A percentile compares a stretch with the other conserved stretches of the same genome.
Evolutionary conservation across 2,113 vertebrate species (phyloP).

Genomic region (Hemiprocne comata): DNA sequence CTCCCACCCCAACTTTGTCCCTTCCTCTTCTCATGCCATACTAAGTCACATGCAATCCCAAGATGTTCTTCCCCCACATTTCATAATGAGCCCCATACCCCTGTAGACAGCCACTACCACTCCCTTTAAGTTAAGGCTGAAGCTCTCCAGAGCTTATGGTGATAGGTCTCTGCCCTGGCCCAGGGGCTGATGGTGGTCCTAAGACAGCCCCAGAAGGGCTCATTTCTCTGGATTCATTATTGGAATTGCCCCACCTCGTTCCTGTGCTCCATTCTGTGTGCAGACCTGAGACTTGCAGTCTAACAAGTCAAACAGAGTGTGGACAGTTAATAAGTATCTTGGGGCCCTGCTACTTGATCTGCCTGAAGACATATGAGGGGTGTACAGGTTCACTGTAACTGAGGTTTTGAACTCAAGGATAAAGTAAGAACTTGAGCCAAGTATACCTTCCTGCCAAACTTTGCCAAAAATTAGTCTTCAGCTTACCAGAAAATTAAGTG

Average conservation of each 20-base stretch:
- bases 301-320: neutral
- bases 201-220: neutral
- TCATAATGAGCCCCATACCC: neutral
- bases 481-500: neutral
- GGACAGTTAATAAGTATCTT: neutral
- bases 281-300: neutral
- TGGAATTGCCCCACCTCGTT: neutral
- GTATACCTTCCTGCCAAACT: neutral
- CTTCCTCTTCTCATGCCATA: neutral
- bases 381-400: neutral
- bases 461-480: neutral
- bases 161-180: neutral
- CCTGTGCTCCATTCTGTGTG: neutral
- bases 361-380: neutral
- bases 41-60: neutral
- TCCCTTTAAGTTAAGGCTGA: too few species aligned
- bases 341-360: neutral
- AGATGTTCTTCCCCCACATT: neutral
- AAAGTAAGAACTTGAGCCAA: neutral
- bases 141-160: too few species aligned
- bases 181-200: neutral
- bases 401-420: neutral
- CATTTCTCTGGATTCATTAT: rapidly evolving
- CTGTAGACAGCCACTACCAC: neutral
- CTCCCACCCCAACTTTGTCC: rapidly evolving